These are phyloP conservation scores for Alcis repandata DNA, from an alignment of 2,888 invertebrate genomes.

Conservation along the genomic window DNA sequence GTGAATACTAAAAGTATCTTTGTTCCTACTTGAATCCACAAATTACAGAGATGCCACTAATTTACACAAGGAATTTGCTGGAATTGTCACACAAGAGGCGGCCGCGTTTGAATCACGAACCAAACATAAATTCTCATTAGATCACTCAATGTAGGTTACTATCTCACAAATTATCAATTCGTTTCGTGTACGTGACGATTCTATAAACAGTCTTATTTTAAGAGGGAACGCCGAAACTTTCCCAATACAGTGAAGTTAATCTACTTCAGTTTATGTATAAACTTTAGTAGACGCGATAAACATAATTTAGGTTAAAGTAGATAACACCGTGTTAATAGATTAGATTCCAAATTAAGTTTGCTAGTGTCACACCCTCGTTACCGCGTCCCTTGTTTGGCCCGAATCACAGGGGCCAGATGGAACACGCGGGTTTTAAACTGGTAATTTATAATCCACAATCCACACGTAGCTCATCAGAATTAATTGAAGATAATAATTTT, in stretches of 20 bases:
- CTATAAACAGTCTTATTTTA: slow-evolving; percentile 38
- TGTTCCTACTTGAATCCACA: slow-evolving; percentile 35
- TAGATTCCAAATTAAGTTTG: slow-evolving; percentile 69
- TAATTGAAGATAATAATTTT: slow-evolving; percentile 62
- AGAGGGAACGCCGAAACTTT: slow-evolving; percentile 34
- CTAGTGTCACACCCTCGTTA: slow-evolving; percentile 72
- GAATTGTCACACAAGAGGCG: slow-evolving; percentile 50
- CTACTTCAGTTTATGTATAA: slow-evolving; percentile 45
- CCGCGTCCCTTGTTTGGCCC: slow-evolving; percentile 45
- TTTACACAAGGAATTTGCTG: slow-evolving; percentile 42
- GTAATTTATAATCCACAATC: slow-evolving; percentile 65
- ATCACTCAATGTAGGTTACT: slow-evolving; percentile 43
- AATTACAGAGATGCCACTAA: slow-evolving; percentile 41
- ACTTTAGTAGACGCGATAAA: slow-evolving; percentile 43
- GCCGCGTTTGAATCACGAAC: slow-evolving; percentile 47
- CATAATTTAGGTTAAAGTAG: slow-evolving; percentile 55
- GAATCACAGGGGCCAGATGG: slow-evolving; percentile 59
- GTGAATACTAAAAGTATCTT: slow-evolving; percentile 33
- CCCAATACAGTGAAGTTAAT: slow-evolving; percentile 44
- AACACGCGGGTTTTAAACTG: slow-evolving; percentile 56
- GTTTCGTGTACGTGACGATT: slow-evolving; percentile 35
- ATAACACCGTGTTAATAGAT: slow-evolving; percentile 69
- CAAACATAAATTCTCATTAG: slow-evolving; percentile 62
- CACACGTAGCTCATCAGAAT: slow-evolving; percentile 59
- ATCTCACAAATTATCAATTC: slow-evolving; percentile 38